Evolutionary conservation across 2,113 vertebrate genomes (phyloP).

Genomic region (Ceuthmochares aereus): DNA sequence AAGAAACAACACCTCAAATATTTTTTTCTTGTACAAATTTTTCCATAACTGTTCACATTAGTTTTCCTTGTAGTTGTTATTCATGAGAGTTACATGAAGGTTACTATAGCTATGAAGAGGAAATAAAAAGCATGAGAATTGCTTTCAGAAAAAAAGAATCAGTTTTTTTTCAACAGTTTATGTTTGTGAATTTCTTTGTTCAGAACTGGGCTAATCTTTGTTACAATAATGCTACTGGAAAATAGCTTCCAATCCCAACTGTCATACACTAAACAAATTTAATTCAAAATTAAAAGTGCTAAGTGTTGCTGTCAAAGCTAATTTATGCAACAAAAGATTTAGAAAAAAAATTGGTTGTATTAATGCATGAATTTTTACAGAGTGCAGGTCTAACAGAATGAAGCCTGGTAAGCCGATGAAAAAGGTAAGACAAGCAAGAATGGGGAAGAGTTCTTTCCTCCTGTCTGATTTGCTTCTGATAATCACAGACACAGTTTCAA

Average conservation of each 20-base stretch:
- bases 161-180: neutral
- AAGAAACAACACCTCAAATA: neutral
- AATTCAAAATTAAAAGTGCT: neutral
- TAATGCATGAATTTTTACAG: neutral
- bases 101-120: neutral
- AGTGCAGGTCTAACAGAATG: neutral
- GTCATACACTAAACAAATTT: constrained; percentile 31
- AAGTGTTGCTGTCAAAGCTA: neutral
- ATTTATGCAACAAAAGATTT: neutral
- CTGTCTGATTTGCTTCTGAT: neutral
- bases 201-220: neutral
- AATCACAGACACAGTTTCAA: neutral
- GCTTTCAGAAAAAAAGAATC: neutral
- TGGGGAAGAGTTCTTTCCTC: neutral
- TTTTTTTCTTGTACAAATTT: neutral
- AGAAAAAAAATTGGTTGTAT: neutral
- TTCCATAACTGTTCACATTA: neutral
- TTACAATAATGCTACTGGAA: neutral
- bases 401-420: neutral
- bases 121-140: neutral
- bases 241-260: neutral
- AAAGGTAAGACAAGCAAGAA: neutral
- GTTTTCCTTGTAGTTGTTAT: neutral
- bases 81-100: neutral
- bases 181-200: neutral